Evolutionary conservation across 2,113 vertebrate species (phyloP).

Genomic region (Vicugna pacos): DNA sequence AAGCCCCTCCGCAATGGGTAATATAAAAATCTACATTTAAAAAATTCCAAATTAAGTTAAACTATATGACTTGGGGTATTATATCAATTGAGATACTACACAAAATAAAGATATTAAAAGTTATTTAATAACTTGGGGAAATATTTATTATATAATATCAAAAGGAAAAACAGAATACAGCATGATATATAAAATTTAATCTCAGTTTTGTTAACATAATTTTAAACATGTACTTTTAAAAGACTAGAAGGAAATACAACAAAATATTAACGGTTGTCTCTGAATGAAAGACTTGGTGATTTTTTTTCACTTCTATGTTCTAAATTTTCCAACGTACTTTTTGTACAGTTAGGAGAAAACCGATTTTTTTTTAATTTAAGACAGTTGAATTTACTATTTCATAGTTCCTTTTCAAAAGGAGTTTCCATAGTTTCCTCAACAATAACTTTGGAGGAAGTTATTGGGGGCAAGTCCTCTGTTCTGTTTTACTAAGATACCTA

Average conservation of each 20-base stretch:
- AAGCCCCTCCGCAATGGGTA: background rate
- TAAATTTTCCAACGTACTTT: conserved; percentile 27
- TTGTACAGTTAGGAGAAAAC: background rate
- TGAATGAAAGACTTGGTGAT: background rate
- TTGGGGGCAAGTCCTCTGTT: background rate
- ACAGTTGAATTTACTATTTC: conserved; percentile 7
- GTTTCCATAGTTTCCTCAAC: background rate
- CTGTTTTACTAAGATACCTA: background rate
- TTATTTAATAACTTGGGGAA: conserved; percentile 12
- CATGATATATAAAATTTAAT: background rate
- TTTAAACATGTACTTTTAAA: background rate
- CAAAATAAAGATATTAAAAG: background rate
- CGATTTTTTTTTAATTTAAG: background rate
- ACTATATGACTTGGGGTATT: background rate
- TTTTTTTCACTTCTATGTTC: conserved; percentile 15
- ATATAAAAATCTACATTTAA: conserved; percentile 40
- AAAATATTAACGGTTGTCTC: conserved; percentile 33
- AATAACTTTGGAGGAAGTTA: background rate
- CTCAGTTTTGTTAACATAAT: conserved; percentile 42
- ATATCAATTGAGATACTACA: background rate
- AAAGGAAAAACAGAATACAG: background rate
- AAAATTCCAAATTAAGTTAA: conserved; percentile 34
- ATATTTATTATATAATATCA: background rate
- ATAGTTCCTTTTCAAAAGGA: background rate
- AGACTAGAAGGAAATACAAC: background rate